Base-by-base conservation (phyloP, 2,888 invertebrate genomes). In the Drosophila diplacantha region DNA sequence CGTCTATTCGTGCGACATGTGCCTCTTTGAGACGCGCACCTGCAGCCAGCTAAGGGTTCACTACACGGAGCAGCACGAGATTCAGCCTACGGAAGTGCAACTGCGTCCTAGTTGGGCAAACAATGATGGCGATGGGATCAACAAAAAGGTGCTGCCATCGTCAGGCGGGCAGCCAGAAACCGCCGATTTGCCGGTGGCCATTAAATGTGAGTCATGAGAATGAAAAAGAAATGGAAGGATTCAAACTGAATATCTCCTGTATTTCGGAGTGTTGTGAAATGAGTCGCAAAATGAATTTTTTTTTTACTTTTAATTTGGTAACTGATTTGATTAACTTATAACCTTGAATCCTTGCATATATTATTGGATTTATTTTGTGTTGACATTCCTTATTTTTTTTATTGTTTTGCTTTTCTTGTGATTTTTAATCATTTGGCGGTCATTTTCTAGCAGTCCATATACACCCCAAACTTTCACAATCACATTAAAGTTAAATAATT, bases 1-100 rank as follows among this genome's bases (percentile, higher is more conserved):
- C 1, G 47, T 53, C 2, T 86, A 74, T 38, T 58, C 80, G 5
- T 86, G 86, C 34, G 85, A 86, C 58, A 61, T 86, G 69, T 86
- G 86, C 51, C 67, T 85, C 0, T 86, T 73, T 60, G 86, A 86
- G 50, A 69, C 81, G 2, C 58, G 67, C 7, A 62, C 61, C 16
- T 65, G 74, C 18, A 50, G 53, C 1, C 72, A 81, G 39, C 49
- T 86, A 11, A 74, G 77, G 11, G 53, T 57, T 0, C 86, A 86
- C 39, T 86, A 86, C 54, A 71, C 70, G 16, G 68, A 65, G 11
- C 75, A 75, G 50, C 86, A 86, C 51, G 54, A 65, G 26, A 52
- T 83, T 5, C 67, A 78, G 6, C 80, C 84, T 0, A 77, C 61
- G 11, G 86, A 86, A 20, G 55, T 83, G 18, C 83, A 86, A 24